Conservation (phyloP, 2,888 invertebrate genomes). For the Hirtodrosophila trivittata region DNA sequence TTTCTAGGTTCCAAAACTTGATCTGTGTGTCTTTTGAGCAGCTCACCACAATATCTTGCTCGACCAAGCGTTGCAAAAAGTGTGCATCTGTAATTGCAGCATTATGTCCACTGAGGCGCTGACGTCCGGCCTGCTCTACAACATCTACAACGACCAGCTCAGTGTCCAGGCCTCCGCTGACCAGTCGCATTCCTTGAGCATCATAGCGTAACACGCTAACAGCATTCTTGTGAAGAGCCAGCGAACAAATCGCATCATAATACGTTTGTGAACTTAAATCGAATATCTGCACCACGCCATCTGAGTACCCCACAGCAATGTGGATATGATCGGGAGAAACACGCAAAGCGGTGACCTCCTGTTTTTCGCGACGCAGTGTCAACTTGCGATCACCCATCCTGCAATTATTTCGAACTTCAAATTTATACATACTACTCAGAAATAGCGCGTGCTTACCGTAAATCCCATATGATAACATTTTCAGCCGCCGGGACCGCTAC, state of each 20-base stretch:
- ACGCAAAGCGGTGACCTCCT: slow-evolving; percentile 90
- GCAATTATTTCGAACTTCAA: slow-evolving; percentile 7
- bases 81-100: slow-evolving; percentile 92
- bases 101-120: slow-evolving; percentile 95
- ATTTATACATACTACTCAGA: neutral
- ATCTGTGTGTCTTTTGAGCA: slow-evolving; percentile 97
- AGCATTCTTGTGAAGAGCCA: slow-evolving; percentile 92
- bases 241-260: slow-evolving; percentile 86
- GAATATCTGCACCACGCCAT: slow-evolving; percentile 94
- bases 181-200: slow-evolving; percentile 91
- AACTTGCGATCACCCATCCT: slow-evolving; percentile 87
- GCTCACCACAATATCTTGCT: slow-evolving; percentile 87
- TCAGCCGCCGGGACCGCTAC: slow-evolving; percentile 97
- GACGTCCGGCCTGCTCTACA: slow-evolving; percentile 94
- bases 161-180: slow-evolving; percentile 95
- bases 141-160: slow-evolving; percentile 98
- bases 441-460: slow-evolving; percentile 87
- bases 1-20: slow-evolving; percentile 98
- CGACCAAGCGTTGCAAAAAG: slow-evolving; percentile 86
- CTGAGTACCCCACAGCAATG: slow-evolving; percentile 95
- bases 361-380: slow-evolving; percentile 91
- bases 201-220: slow-evolving; percentile 94
- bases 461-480: slow-evolving; percentile 97
- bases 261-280: slow-evolving; percentile 88
- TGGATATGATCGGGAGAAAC: slow-evolving; percentile 90